phyloP scores from a whole-genome alignment of 2,888 invertebrate species.

The Pammene aurita region DNA sequence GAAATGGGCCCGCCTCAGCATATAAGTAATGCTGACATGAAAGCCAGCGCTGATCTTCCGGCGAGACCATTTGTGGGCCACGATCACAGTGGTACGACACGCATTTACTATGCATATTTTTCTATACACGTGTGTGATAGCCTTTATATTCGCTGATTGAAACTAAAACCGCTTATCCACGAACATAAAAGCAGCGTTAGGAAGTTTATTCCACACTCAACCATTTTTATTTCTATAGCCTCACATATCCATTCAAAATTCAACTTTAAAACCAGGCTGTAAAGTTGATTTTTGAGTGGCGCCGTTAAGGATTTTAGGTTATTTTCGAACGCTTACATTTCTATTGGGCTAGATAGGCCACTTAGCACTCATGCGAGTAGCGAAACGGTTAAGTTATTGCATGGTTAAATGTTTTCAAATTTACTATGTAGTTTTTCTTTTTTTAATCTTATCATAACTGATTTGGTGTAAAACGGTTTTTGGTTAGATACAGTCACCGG shows the following conservation, averaged over 20 bases:
- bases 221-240: constrained; percentile 18
- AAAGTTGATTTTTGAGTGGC: neutral
- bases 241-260: neutral
- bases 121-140: neutral
- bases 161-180: constrained; percentile 24
- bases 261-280: neutral
- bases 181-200: constrained; percentile 21
- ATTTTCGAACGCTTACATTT: neutral
- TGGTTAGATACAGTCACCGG: too few relatives aligned
- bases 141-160: constrained; percentile 23
- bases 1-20: too few relatives aligned
- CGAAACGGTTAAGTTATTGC: constrained; percentile 31
- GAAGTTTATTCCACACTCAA: constrained; percentile 19
- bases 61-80: too few relatives aligned
- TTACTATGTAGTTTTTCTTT: constrained; percentile 3
- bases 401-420: constrained; percentile 29
- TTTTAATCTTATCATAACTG: too few relatives aligned
- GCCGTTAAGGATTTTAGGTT: neutral
- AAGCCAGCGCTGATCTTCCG: too few relatives aligned
- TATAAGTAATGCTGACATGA: too few relatives aligned
- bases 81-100: too few relatives aligned
- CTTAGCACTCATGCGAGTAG: constrained; percentile 27
- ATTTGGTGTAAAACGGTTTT: too few relatives aligned
- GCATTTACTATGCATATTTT: neutral
- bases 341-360: constrained; percentile 34